Evolutionary conservation across 2,113 vertebrate genomes (phyloP).

Genomic region (Blennius ocellaris): DNA sequence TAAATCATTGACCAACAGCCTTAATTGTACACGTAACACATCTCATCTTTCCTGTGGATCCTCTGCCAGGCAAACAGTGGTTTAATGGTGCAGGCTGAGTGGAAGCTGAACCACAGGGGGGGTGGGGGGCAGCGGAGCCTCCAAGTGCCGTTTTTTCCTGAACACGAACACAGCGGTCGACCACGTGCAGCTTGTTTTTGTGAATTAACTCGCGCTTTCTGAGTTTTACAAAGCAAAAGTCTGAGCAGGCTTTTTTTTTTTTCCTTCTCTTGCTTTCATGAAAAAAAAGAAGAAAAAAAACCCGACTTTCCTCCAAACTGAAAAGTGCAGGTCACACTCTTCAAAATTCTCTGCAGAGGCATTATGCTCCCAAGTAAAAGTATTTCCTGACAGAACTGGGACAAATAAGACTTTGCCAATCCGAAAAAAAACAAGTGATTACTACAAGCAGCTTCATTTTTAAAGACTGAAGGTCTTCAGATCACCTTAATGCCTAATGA

Average conservation of each 20-base stretch:
- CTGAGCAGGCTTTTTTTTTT: too few species aligned
- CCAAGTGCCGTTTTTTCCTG: constrained; percentile 10
- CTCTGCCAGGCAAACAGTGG: constrained; percentile 13
- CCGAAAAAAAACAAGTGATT: constrained; percentile 14
- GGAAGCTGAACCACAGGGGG: constrained; percentile 32
- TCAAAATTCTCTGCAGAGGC: constrained; percentile 30
- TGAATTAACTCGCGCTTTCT: constrained; percentile 22
- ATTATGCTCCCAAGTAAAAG: constrained; percentile 35
- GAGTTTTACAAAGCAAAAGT: constrained; percentile 34
- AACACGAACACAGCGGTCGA: constrained; percentile 26
- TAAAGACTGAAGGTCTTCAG: background rate
- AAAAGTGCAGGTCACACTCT: constrained; percentile 42
- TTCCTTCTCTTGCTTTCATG: constrained; percentile 23
- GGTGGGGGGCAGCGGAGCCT: constrained; percentile 15
- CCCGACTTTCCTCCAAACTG: constrained; percentile 34
- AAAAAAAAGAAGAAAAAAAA: too few species aligned
- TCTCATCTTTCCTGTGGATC: constrained; percentile 14
- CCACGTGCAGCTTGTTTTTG: constrained; percentile 1
- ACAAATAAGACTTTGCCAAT: constrained; percentile 25
- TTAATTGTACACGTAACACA: constrained; percentile 28
- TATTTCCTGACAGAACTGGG: constrained; percentile 58
- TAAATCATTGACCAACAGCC: constrained; percentile 52
- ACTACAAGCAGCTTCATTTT: background rate
- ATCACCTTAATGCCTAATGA: constrained; percentile 23
- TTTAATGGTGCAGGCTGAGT: constrained; percentile 50